Base-by-base conservation (phyloP, 2,888 invertebrate species). In the Melinaea menophilus region DNA sequence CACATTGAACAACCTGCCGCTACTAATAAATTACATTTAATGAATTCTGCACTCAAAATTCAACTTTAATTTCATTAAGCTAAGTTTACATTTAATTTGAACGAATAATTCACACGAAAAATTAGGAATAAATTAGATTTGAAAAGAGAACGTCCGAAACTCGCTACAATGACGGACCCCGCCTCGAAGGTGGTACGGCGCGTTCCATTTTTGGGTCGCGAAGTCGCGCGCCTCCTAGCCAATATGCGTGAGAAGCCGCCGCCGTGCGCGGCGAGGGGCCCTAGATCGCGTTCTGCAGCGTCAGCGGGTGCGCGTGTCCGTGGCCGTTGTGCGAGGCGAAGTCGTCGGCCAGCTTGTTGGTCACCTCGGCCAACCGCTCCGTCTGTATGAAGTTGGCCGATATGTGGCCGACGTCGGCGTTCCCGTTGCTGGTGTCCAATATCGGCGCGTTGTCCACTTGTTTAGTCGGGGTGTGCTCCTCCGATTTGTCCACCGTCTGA, bases 271-370 rank as follows among this genome's bases (percentile, higher is more conserved):
- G 69, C 5, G 12, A 34, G 5, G 13, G 51, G 62, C 41, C 5
- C 82, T 88, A 90, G 71, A 89, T 87, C 51, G 88, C 89, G 72
- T 90, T 90, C 67, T 86, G 88, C 74, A 90, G 73, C 61, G 90
- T 89, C 60, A 90, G 74, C 67, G 90, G 88, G 67, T 90, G 89
- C 57, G 75, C 74, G 67, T 78, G 79, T 4, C 69, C 59, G 73
- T 88, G 88, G 4, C 88, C 89, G 72, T 90, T 90, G 86, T 88
- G 89, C 82, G 89, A 76, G n/a, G 86, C 79, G 79, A 85, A 89
- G 69, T 89, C 90, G 47, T 86, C 87, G 59, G 83, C 41, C 83
- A 3, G 63, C 0, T 79, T 71, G 58, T 77, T 79, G 55, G 75
- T 71, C 62, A 79, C 75, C 9, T 80, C 79, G 41, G 76, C 72